These are phyloP conservation scores for Sebastes hubbsi DNA, from an alignment of 2,797 vertebrate genomes.

Conservation along the genomic window DNA sequence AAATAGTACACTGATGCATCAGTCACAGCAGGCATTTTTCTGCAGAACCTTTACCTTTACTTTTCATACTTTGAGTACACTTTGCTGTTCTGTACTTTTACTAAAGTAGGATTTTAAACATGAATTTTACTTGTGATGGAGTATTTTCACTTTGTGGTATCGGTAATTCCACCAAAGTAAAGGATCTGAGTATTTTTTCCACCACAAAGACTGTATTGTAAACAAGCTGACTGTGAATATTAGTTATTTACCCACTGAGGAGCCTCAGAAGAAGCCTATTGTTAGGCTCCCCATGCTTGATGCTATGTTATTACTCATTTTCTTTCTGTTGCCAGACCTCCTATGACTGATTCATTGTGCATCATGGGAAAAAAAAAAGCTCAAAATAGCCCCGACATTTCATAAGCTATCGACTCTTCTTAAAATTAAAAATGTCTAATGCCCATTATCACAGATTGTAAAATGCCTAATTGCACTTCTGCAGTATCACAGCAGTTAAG, in stretches of 20 bases:
- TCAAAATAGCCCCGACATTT: constrained; percentile 51
- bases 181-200: background rate
- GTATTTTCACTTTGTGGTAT: background rate
- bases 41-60: background rate
- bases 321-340: constrained; percentile 11
- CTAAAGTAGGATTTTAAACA: background rate
- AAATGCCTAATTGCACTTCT: constrained; percentile 65
- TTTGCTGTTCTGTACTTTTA: background rate
- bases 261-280: constrained; percentile 17
- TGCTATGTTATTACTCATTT: constrained; percentile 20
- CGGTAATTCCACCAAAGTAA: background rate
- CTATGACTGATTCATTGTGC: constrained; percentile 21
- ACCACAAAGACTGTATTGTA: background rate
- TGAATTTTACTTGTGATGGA: background rate
- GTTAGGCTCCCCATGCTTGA: constrained; percentile 35
- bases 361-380: constrained; percentile 22
- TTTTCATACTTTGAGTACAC: background rate
- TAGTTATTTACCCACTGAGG: constrained; percentile 27
- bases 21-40: background rate
- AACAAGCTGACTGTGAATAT: constrained; percentile 25
- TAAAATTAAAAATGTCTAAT: constrained; percentile 52
- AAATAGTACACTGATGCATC: background rate
- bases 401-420: constrained; percentile 48
- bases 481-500: constrained; percentile 55
- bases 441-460: constrained; percentile 54